Percentiles rank a stretch among this genome's conserved stretches.
Evolutionary conservation across 2,797 vertebrate genomes (phyloP).

Genomic region (Cheirogaleus major): DNA sequence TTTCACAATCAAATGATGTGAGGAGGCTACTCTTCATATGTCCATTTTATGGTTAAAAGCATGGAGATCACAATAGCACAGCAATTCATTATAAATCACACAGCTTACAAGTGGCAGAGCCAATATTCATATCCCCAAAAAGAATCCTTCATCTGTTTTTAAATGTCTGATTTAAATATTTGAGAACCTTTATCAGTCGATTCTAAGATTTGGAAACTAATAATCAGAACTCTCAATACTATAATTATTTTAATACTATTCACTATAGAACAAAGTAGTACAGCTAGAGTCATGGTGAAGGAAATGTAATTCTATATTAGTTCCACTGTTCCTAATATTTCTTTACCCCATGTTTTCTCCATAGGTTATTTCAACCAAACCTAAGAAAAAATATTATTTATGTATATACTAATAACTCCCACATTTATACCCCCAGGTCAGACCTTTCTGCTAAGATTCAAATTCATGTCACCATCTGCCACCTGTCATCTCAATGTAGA

Average conservation of each 20-base stretch:
- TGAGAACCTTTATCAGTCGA: slow-evolving; percentile 19
- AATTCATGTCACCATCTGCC: neutral
- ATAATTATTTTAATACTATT: neutral
- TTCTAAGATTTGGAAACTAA: neutral
- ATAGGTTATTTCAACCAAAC: neutral
- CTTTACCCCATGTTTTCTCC: neutral
- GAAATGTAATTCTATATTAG: neutral
- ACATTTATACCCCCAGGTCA: neutral
- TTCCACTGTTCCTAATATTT: neutral
- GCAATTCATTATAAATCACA: neutral
- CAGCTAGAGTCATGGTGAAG: neutral
- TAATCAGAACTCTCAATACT: neutral
- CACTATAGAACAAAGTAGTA: neutral
- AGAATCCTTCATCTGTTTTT: neutral
- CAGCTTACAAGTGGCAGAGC: neutral
- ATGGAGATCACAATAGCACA: neutral
- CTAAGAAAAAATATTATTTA: neutral
- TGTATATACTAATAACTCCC: neutral
- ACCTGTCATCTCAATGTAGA: neutral
- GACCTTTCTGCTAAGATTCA: neutral
- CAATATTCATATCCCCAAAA: neutral
- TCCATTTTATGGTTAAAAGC: neutral
- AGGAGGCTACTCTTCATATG: neutral
- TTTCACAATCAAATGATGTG: neutral
- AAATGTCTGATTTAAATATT: neutral